Conservation (phyloP, 2,113 vertebrate genomes). For the Chionodraco myersi region DNA sequence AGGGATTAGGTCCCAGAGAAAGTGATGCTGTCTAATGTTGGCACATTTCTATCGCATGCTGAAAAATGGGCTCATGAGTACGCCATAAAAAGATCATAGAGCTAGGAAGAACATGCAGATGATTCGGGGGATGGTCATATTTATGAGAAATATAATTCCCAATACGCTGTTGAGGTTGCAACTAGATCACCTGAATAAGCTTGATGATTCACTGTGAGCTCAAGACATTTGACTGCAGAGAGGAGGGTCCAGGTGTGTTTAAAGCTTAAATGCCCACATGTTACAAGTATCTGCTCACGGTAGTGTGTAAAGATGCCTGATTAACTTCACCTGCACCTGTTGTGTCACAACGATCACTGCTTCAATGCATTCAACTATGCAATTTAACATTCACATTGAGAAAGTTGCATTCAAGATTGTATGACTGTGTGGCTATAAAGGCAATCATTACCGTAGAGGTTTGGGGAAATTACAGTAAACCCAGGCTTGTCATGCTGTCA, state of each 20-base stretch:
- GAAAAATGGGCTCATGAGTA: slow-evolving; percentile 50
- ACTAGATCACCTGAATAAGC: slow-evolving; percentile 6
- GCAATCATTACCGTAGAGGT: neutral
- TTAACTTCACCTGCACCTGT: neutral
- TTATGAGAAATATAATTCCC: neutral
- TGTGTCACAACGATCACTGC: neutral
- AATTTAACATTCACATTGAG: neutral
- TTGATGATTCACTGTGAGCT: neutral
- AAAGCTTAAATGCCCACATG: neutral
- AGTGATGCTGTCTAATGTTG: slow-evolving; percentile 65
- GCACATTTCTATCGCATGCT: slow-evolving; percentile 58
- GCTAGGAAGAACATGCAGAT: neutral
- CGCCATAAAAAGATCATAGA: slow-evolving; percentile 34
- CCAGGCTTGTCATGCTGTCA: neutral
- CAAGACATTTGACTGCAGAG: neutral
- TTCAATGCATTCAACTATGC: neutral
- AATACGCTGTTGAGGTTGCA: neutral
- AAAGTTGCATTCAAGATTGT: neutral
- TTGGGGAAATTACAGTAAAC: neutral
- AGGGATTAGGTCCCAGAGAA: slow-evolving; percentile 67
- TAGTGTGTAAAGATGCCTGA: slow-evolving; percentile 3
- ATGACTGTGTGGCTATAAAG: neutral
- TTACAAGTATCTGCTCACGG: neutral
- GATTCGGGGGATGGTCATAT: neutral
- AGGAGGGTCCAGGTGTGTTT: slow-evolving; percentile 1